These are phyloP conservation scores for Acanthaster planci DNA, from an alignment of 35 echinoderm and acorn worm species.

Conservation along the genomic window DNA sequence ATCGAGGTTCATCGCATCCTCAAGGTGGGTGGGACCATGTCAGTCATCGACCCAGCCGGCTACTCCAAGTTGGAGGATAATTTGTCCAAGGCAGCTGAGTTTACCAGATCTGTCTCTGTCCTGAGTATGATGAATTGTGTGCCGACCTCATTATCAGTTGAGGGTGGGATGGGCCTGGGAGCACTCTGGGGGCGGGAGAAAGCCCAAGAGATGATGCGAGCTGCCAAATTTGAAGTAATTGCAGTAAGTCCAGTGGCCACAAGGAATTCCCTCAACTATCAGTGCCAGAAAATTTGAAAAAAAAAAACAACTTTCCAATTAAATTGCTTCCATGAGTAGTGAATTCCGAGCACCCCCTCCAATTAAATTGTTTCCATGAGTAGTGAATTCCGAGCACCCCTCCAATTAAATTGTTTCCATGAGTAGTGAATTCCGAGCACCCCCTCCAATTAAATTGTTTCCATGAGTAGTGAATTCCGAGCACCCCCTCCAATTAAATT, in stretches of 20 bases:
- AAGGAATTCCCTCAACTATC: background rate
- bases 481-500: too few species aligned
- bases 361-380: too few species aligned
- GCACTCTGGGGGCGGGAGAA: slow-evolving; percentile 79
- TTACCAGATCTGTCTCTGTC: slow-evolving; percentile 26
- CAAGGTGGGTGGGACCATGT: slow-evolving; percentile 45
- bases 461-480: too few species aligned
- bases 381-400: too few species aligned
- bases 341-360: too few species aligned
- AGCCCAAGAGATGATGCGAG: slow-evolving; percentile 44
- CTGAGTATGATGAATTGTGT: slow-evolving; percentile 79
- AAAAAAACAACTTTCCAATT: too few species aligned
- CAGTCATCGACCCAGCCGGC: slow-evolving; percentile 49
- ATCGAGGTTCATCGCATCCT: slow-evolving; percentile 64
- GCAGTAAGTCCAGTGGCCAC: background rate
- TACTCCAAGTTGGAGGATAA: slow-evolving; percentile 59
- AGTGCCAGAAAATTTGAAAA: background rate
- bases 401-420: too few species aligned
- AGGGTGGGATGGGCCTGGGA: slow-evolving; percentile 64
- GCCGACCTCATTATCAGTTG: slow-evolving; percentile 55
- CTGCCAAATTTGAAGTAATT: background rate
- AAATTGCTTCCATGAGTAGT: too few species aligned
- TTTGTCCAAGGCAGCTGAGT: background rate
- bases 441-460: too few species aligned
- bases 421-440: too few species aligned